Evolutionary conservation across 2,888 invertebrate genomes (phyloP), one percentile per base, ranked within the genome.

Genomic region (Piscicola geometra): DNA sequence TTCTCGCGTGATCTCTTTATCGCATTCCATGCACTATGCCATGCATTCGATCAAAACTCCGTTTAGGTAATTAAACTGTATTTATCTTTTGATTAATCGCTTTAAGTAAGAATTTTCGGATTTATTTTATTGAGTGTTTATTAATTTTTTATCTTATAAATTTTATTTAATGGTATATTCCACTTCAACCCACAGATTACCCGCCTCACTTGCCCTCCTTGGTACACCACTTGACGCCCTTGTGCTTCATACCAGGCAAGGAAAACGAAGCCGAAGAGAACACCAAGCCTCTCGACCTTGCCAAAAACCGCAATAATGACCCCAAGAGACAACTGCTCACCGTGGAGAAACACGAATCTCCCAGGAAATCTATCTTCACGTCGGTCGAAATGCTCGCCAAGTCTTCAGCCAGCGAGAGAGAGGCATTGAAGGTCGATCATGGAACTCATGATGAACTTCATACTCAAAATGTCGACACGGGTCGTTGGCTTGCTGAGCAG

Each of bases 301-400:
- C 21, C 64, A 21, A 56, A 56, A 1, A 30, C 33, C 5, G 33
- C 25, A 33, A 33, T n/a, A 21, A 12, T 12, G 56, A 47, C 2
- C 0, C 18, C 1, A 36, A 1, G 25, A n/a, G 32, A 3, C 21
- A 64, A 21, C 30, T 25, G 9, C 15, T 21, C 41, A 15, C n/a
- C n/a, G n/a, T 41, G n/a, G 15, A n/a, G 41, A 47, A 36, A 41
- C 18, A 35, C 5, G 33, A 32, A 36, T 32, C 64, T 12, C 35
- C 3, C 15, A 73, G 64, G 64, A 73, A 56, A 32, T 73, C 73
- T 32, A 73, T 73, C 35, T 73, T 73, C 64, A 73, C 32, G 32
- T 73, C 73, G 18, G 73, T 73, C 0, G 73, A 73, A 56, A 33
- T 73, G 60, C 35, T 73, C 35, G 73, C 73, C 35, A 52, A 73